phyloP scores from a whole-genome alignment of 2,113 vertebrate genomes.

The Vulpes ferrilata region DNA sequence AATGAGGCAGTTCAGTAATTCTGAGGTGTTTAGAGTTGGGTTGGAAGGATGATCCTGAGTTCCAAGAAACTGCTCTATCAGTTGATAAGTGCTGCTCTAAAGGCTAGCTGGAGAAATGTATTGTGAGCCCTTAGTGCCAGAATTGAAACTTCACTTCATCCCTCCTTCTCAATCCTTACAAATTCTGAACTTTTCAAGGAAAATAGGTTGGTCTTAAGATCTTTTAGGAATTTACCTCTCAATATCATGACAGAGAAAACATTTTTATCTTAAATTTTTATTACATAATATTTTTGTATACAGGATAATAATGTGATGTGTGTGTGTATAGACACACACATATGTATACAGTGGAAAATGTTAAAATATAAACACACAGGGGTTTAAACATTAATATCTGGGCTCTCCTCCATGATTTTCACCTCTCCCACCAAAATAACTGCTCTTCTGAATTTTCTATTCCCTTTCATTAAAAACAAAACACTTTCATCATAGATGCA shows the following conservation, averaged over 20 bases:
- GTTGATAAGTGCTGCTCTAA: not conserved
- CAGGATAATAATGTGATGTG: not conserved
- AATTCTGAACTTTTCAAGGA: conserved; percentile 55
- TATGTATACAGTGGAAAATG: not conserved
- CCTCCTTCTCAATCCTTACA: not conserved
- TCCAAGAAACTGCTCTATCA: conserved; percentile 38
- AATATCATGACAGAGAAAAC: not conserved
- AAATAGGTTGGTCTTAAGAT: conserved; percentile 16
- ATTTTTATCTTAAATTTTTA: conserved; percentile 25
- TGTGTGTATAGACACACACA: not conserved
- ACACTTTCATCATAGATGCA: not conserved
- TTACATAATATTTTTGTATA: not conserved
- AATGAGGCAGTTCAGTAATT: conserved; percentile 1
- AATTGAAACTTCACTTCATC: conserved; percentile 28
- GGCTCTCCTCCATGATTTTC: conserved; percentile 12
- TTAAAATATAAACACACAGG: not conserved
- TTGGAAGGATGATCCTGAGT: conserved; percentile 30
- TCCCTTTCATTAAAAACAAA: conserved; percentile 29
- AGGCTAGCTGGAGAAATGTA: not conserved
- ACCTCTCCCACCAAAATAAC: conserved; percentile 2
- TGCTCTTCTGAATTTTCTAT: conserved; percentile 35
- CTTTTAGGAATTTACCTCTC: conserved; percentile 9
- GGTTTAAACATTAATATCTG: not conserved
- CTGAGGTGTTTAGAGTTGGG: not conserved
- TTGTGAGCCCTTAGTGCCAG: not conserved